Base-by-base conservation (phyloP, 2,113 vertebrate genomes). In the Phainopepla nitens region DNA sequence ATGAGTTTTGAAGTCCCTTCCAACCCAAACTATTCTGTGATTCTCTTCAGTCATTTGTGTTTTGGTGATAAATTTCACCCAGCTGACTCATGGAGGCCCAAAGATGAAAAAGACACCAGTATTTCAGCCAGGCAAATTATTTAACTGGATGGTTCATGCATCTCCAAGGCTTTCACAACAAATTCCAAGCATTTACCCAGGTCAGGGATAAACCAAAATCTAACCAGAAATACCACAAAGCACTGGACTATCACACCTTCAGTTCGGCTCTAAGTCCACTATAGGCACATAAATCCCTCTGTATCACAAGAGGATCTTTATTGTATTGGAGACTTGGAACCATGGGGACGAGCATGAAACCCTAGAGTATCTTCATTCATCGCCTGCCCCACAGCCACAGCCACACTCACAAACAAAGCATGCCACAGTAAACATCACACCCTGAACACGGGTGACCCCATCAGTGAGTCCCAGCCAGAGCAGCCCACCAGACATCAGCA, bases 381-480 rank as follows among this genome's bases (percentile, higher is more conserved):
- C 98, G 98, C 97, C 96, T 84, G 94, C 95, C 98, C 97, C 93
- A 70, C 94, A 97, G 97, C 97, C 97, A 92, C 93, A 82, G 97
- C 96, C 97, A 94, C 89, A 80, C 96, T 97, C 87, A 57, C 97
- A 97, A 98, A 98, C 97, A 95, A 98, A 98, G 98, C 98, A 98
- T 96, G 98, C 97, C 98, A 97, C 11, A 56, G 98, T 98, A 98
- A 99, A 99, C 97, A 98, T 98, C 98, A 98, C 96, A 90, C 49
- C 54, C 90, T 97, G 98, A 97, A 97, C 98, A 97, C 16, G 3
- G 76, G 82, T 72, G 94, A 98, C 96, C 97, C 96, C 96, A 96
- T 97, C 91, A 98, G 93, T 1, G 8, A 97, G 73, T 94, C 94
- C 92, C 29, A 73, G 89, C 56, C 2, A 6, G 58, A 87, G 82